A percentile compares a stretch with the other conserved stretches of the same genome.
These are phyloP conservation scores for Phrynosoma platyrhinos DNA, from an alignment of 2,113 vertebrate species.

Conservation along the genomic window DNA sequence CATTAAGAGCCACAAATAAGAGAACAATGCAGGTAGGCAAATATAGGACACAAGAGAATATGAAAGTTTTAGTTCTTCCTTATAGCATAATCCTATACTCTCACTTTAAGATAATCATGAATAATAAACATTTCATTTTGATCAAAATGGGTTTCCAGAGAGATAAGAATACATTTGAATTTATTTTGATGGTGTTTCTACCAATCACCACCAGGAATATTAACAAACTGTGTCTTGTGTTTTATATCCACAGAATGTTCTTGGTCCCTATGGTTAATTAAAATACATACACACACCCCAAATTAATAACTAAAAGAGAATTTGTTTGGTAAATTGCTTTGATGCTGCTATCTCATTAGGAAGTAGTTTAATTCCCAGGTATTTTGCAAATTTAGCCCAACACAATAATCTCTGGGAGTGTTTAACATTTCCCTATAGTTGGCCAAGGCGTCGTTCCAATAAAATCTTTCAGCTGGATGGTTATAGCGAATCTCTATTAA, in stretches of 20 bases:
- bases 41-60: slow-evolving; percentile 57
- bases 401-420: slow-evolving; percentile 33
- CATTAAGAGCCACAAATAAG: slow-evolving; percentile 52
- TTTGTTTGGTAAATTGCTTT: slow-evolving; percentile 49
- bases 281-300: slow-evolving; percentile 23
- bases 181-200: slow-evolving; percentile 62
- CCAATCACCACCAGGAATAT: slow-evolving; percentile 53
- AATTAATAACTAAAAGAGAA: slow-evolving; percentile 59
- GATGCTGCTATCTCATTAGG: slow-evolving; percentile 49
- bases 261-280: slow-evolving; percentile 68
- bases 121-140: slow-evolving; percentile 64
- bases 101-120: slow-evolving; percentile 55
- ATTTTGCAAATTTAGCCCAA: slow-evolving; percentile 49
- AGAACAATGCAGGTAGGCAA: slow-evolving; percentile 53
- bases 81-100: slow-evolving; percentile 48
- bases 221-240: slow-evolving; percentile 52
- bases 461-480: slow-evolving; percentile 38
- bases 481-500: slow-evolving; percentile 22
- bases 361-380: slow-evolving; percentile 48
- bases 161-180: slow-evolving; percentile 63
- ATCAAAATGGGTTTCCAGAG: slow-evolving; percentile 59
- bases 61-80: slow-evolving; percentile 52
- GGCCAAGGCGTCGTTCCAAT: slow-evolving; percentile 29
- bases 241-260: slow-evolving; percentile 62
- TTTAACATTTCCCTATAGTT: slow-evolving; percentile 32